Evolutionary conservation across 1,140 invertebrate genomes (phyloP).

Genomic region (Dreissena polymorpha): DNA sequence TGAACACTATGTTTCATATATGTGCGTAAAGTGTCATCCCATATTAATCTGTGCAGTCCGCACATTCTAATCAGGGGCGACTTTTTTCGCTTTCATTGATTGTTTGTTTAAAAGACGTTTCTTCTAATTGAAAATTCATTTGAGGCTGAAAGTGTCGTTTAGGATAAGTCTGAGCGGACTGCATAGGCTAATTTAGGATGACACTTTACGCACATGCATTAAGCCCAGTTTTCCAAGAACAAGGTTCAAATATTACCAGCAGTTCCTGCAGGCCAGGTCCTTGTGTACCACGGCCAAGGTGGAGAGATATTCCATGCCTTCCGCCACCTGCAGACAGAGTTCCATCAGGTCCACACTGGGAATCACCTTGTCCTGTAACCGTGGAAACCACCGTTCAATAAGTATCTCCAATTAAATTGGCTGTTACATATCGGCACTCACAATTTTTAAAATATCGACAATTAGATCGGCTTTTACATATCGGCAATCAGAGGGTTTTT

Average conservation of each 20-base stretch:
- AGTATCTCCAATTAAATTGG: too few species aligned
- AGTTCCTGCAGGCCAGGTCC: slow-evolving; percentile 37
- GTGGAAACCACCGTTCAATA: too few species aligned
- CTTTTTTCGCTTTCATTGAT: too few species aligned
- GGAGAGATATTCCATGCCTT: slow-evolving; percentile 96
- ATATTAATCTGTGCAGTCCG: too few species aligned
- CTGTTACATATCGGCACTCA: too few species aligned
- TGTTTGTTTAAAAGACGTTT: too few species aligned
- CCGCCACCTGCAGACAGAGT: slow-evolving; percentile 91
- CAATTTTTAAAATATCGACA: too few species aligned
- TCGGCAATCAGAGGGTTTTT: neutral
- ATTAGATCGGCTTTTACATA: neutral
- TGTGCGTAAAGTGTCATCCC: too few species aligned
- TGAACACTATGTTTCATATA: too few species aligned
- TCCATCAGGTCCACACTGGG: neutral
- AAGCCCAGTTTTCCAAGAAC: neutral
- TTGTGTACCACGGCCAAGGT: slow-evolving; percentile 95
- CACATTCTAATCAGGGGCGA: too few species aligned
- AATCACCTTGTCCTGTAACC: neutral
- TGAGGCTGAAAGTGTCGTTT: neutral
- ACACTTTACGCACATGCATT: neutral
- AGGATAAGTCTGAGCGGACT: too few species aligned
- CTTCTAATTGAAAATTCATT: neutral
- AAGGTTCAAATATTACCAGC: neutral
- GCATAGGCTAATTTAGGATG: too few species aligned